Conservation (phyloP, 2,888 invertebrate genomes). For the Ariolimax columbianus region DNA sequence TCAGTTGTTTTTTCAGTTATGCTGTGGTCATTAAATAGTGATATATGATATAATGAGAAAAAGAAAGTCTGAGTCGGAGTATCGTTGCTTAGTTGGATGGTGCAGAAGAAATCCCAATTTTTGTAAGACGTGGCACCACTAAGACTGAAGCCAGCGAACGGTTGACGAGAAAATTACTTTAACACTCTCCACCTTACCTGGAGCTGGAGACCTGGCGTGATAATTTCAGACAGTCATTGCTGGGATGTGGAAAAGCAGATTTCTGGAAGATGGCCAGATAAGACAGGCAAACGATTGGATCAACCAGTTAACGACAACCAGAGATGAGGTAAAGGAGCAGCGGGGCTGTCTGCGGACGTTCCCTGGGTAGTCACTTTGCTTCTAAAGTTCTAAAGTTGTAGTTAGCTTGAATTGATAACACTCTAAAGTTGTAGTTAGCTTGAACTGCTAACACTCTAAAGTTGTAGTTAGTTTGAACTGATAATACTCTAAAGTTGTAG, state of each 20-base stretch:
- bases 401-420: not conserved
- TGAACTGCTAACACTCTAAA: too few species aligned
- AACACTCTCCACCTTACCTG: conserved; percentile 4
- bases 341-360: not conserved
- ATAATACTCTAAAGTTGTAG: too few species aligned
- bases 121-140: not conserved
- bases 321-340: not conserved
- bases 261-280: conserved; percentile 32
- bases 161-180: not conserved
- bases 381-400: too few species aligned
- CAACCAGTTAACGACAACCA: not conserved
- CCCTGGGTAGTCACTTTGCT: not conserved
- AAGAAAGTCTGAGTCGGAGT: not conserved
- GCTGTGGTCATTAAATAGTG: not conserved
- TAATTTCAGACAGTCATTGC: conserved; percentile 12
- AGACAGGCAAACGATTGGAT: not conserved
- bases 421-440: too few species aligned
- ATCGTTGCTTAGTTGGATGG: not conserved
- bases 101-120: not conserved
- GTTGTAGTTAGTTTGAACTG: too few species aligned
- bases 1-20: conserved; percentile 17
- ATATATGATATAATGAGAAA: not conserved
- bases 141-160: not conserved
- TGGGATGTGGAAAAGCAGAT: conserved; percentile 1
- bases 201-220: not conserved